Conservation (phyloP, 2,113 vertebrate species). For the Phoxinus phoxinus region DNA sequence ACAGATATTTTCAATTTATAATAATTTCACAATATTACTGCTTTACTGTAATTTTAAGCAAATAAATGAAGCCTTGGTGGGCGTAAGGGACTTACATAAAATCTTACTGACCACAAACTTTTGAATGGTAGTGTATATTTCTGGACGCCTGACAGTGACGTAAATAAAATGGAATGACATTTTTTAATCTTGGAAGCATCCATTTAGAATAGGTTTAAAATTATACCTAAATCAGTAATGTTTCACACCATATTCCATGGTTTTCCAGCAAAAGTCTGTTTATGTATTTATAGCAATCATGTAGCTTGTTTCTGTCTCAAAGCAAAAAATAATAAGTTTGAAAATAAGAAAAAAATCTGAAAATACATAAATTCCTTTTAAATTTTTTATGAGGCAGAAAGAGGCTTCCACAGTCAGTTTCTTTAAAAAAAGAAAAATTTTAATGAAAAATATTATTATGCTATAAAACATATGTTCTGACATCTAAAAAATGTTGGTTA, state of each 20-base stretch:
- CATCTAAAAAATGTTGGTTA: not conserved
- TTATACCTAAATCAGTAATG: not conserved
- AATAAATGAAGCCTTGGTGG: not conserved
- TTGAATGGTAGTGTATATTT: not conserved
- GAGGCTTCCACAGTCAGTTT: not conserved
- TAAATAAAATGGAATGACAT: not conserved
- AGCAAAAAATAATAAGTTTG: not conserved
- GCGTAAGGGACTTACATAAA: not conserved
- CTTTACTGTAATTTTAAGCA: not conserved
- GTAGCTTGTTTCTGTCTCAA: not conserved
- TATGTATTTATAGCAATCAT: not conserved
- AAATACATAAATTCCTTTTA: not conserved
- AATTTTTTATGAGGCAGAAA: not conserved
- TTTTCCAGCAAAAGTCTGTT: not conserved
- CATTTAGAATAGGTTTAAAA: not conserved
- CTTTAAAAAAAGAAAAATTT: no score
- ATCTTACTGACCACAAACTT: not conserved
- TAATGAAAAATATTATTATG: not conserved
- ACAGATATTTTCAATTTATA: not conserved
- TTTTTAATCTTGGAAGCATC: not conserved
- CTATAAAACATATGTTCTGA: not conserved
- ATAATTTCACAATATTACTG: not conserved
- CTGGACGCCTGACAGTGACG: not conserved
- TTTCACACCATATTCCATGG: not conserved
- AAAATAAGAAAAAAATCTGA: not conserved